These are phyloP conservation scores for Origma solitaria DNA, from an alignment of 2,113 vertebrate genomes.

Conservation along the genomic window DNA sequence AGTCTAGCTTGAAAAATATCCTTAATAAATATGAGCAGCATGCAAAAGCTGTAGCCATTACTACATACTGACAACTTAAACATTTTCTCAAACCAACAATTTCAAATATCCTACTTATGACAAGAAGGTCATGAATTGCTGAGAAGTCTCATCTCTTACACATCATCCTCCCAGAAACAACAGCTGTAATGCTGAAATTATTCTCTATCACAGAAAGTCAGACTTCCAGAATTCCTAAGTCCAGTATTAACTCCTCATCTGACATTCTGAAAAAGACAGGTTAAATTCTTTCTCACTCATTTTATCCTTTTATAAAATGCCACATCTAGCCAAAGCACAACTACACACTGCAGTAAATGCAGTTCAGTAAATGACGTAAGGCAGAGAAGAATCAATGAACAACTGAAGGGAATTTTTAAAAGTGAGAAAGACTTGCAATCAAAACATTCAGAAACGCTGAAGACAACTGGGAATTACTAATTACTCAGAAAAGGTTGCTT, in stretches of 20 bases:
- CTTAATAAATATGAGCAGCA: not conserved
- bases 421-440: not conserved
- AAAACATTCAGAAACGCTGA: not conserved
- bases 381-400: not conserved
- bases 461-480: not conserved
- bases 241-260: not conserved
- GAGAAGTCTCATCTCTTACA: not conserved
- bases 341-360: not conserved
- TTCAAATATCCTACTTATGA: not conserved
- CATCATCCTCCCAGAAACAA: not conserved
- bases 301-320: not conserved
- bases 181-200: not conserved
- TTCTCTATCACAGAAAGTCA: not conserved
- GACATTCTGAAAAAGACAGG: not conserved
- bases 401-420: not conserved
- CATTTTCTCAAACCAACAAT: not conserved
- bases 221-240: not conserved
- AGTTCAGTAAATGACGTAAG: not conserved
- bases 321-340: not conserved
- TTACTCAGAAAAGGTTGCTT: not conserved
- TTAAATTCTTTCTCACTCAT: not conserved
- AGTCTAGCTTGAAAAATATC: not conserved
- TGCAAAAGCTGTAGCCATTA: not conserved
- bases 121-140: not conserved
- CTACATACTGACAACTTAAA: not conserved